Conservation (phyloP, 2,888 invertebrate genomes). For the Siphonodentalium dalli region DNA sequence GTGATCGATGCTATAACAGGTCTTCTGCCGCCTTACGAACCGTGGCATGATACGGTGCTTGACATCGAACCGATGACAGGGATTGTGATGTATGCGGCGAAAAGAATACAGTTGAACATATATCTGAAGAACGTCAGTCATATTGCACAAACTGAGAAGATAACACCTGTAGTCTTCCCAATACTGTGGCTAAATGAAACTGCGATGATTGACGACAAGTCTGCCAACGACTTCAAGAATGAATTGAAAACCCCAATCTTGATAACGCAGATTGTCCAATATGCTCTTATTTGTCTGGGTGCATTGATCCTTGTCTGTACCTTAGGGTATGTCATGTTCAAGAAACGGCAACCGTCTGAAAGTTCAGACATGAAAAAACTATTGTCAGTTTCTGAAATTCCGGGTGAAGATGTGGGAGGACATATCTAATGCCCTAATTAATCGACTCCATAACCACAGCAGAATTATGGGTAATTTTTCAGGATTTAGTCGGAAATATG, state of each 20-base stretch:
- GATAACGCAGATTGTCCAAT: conserved; percentile 35
- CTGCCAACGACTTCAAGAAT: conserved; percentile 40
- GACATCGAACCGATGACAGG: conserved; percentile 60
- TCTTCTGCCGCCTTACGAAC: conserved; percentile 39
- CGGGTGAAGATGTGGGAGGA: too few relatives aligned
- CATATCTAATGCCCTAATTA: too few relatives aligned
- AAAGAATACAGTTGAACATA: conserved; percentile 56
- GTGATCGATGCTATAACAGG: conserved; percentile 45
- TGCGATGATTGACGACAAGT: conserved; percentile 38
- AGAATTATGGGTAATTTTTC: too few relatives aligned
- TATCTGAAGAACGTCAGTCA: conserved; percentile 39
- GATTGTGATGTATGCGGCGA: conserved; percentile 52
- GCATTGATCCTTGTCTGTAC: conserved; percentile 29
- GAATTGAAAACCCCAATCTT: conserved; percentile 29
- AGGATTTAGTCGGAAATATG: too few relatives aligned
- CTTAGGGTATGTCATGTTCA: too few relatives aligned
- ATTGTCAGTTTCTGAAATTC: too few relatives aligned
- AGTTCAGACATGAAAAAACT: too few relatives aligned
- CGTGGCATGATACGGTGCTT: conserved; percentile 51
- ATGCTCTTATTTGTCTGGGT: conserved; percentile 37
- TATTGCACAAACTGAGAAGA: conserved; percentile 35
- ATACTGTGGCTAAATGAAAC: conserved; percentile 54
- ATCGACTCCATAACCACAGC: too few relatives aligned
- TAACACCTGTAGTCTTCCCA: conserved; percentile 36
- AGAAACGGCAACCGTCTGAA: too few relatives aligned